Base-by-base conservation (phyloP, 2,888 invertebrate genomes). In the Cyclophora punctaria region DNA sequence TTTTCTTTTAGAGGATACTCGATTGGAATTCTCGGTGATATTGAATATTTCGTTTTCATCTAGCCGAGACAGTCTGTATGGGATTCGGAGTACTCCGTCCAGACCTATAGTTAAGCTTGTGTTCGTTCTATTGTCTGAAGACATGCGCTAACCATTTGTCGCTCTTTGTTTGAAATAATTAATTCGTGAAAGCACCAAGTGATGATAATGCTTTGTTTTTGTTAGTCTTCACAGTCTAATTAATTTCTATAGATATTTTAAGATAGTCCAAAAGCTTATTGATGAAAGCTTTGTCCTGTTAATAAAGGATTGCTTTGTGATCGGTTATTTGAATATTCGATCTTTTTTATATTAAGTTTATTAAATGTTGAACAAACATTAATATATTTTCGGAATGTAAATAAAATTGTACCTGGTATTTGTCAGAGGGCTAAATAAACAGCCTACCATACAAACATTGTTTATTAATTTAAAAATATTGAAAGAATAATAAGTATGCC, bases 11-110 rank as follows among this genome's bases (percentile, higher is more conserved):
- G 72, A 79, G 78, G 76, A 74, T 75, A 73, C 75, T 80, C 73
- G 68, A 78, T 82, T 82, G 73, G 75, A 77, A 78, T 81, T 79
- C 77, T 71, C 73, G 72, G 76, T 75, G 75, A 74, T 81, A 81
- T 83, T 83, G 79, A 83, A 83, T 80, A 80, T 80, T 79, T 71
- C 68, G 68, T 73, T 73, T 70, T 58, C 54, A 64, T 63, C 59
- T 69, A 68, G 64, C 65, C 69, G 35, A 66, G 57, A 37, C 20
- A 37, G 37, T 37, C 20, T 20, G 20, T 20, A 20, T 20, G 20
- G 20, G 20, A 20, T 20, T 20, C 20, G 37, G 4, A 37, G 37
- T 37, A 37, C 56, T 59, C 2, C 20, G 20, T 20, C 54, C 60
- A 66, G 71, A 79, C 71, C 74, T 6, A 44, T 44, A 34, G 42